A percentile compares a stretch with the other conserved stretches of the same genome.
These are phyloP conservation scores for Argya squamiceps DNA, from an alignment of 2,797 vertebrate genomes.

Conservation along the genomic window DNA sequence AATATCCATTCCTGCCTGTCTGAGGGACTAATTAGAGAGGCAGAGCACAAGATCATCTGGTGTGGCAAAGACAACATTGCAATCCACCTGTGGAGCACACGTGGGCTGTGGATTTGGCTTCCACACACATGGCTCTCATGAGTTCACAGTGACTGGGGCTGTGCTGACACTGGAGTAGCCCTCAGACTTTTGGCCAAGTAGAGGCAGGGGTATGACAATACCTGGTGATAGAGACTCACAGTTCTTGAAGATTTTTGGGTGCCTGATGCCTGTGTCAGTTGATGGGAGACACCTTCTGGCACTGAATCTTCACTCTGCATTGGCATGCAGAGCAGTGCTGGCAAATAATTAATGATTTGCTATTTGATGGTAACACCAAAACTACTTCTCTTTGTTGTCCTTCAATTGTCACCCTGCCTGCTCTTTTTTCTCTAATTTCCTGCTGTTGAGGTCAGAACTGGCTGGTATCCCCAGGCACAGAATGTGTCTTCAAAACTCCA, in stretches of 20 bases:
- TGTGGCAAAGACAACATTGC: fast-evolving
- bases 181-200: not conserved
- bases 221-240: not conserved
- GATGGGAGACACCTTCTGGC: not conserved
- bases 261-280: not conserved
- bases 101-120: fast-evolving
- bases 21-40: not conserved
- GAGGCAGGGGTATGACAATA: not conserved
- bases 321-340: not conserved
- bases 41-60: not conserved
- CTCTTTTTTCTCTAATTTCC: not conserved
- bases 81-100: not conserved
- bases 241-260: not conserved
- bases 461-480: not conserved
- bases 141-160: not conserved
- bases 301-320: not conserved
- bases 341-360: not conserved
- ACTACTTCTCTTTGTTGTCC: not conserved
- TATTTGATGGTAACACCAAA: not conserved
- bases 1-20: not conserved
- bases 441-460: not conserved
- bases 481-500: not conserved
- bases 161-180: fast-evolving
- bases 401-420: not conserved
- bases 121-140: not conserved